These are phyloP conservation scores for Dasyurus viverrinus DNA, from an alignment of 2,113 vertebrate species.

Conservation along the genomic window DNA sequence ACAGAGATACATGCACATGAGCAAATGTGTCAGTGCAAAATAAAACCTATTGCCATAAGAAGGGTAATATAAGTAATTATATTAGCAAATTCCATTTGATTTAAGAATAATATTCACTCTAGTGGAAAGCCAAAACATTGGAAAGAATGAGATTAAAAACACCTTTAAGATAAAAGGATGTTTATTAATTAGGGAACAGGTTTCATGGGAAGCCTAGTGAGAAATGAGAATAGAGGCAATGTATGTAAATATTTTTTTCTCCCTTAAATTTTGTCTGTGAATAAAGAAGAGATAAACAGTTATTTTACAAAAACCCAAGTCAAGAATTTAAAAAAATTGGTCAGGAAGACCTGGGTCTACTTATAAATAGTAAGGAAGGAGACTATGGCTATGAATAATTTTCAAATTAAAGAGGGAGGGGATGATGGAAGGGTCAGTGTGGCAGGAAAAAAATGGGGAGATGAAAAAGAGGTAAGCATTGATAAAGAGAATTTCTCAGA, in stretches of 20 bases:
- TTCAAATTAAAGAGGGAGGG: neutral
- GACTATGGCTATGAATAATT: neutral
- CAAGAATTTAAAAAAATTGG: neutral
- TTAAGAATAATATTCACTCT: neutral
- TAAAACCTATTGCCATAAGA: neutral
- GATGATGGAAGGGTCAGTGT: neutral
- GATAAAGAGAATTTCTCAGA: neutral
- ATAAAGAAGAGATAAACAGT: neutral
- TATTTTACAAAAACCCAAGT: neutral
- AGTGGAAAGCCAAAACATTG: neutral
- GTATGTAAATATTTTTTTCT: neutral
- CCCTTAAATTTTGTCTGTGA: neutral
- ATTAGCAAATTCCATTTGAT: neutral
- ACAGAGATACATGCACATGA: neutral
- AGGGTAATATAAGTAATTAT: neutral
- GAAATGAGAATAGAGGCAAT: neutral
- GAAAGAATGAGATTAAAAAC: neutral
- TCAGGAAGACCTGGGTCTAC: neutral
- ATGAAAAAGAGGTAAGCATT: neutral
- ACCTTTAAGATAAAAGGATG: neutral
- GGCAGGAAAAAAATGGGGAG: neutral
- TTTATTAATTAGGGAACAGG: neutral
- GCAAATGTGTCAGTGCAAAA: neutral
- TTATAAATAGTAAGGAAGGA: neutral
- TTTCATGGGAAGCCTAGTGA: neutral